Percentiles rank a stretch among this genome's conserved stretches.
Conservation (phyloP, 2,888 invertebrate genomes). For the Leptinotarsa haldemani region DNA sequence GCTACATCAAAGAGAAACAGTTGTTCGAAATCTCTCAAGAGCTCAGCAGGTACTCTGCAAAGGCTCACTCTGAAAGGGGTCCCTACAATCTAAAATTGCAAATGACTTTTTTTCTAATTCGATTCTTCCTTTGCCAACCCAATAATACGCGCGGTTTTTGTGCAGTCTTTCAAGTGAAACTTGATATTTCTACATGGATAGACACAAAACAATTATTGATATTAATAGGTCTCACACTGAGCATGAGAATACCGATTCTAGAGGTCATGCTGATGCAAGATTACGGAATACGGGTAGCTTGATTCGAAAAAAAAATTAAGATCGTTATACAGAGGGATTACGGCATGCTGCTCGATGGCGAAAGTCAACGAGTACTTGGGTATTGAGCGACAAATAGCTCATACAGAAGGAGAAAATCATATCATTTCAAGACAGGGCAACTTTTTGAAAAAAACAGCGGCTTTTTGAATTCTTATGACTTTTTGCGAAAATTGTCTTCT, state of each 20-base stretch:
- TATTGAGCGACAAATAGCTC: no score
- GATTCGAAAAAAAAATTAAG: background rate
- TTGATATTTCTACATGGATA: slow-evolving; percentile 55
- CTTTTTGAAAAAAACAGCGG: no score
- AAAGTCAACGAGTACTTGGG: no score
- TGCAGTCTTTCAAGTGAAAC: slow-evolving; percentile 47
- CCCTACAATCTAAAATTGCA: slow-evolving; percentile 49
- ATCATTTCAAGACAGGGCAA: no score
- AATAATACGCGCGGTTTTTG: slow-evolving; percentile 32
- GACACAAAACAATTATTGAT: slow-evolving; percentile 48
- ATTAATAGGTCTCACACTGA: slow-evolving; percentile 36
- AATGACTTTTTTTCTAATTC: slow-evolving; percentile 49
- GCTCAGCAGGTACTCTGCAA: slow-evolving; percentile 51
- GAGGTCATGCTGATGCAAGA: slow-evolving; percentile 7
- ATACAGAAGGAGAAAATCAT: no score
- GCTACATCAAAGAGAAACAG: slow-evolving; percentile 28
- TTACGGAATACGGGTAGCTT: slow-evolving; percentile 13
- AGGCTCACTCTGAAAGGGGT: slow-evolving; percentile 47
- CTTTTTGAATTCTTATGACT: no score
- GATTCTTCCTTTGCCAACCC: slow-evolving; percentile 8
- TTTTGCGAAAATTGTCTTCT: no score
- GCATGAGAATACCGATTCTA: slow-evolving; percentile 23
- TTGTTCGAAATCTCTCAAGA: slow-evolving; percentile 39
- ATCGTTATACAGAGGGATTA: slow-evolving; percentile 1
- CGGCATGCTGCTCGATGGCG: no score